Conservation (phyloP, 2,113 vertebrate species). For the Leptobrachium ailaonicum region DNA sequence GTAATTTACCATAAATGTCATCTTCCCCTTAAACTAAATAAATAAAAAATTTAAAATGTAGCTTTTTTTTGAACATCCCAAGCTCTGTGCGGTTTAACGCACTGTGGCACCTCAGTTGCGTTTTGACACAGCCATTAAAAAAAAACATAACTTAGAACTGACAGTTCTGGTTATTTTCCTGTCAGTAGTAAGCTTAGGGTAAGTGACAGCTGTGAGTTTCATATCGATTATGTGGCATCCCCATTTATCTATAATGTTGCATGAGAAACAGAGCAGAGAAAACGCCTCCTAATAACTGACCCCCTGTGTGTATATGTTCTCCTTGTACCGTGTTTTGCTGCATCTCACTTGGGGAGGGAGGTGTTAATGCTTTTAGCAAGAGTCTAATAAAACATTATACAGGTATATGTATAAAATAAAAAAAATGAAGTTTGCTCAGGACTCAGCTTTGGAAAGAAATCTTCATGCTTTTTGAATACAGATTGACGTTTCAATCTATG, state of each 20-base stretch:
- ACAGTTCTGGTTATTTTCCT: conserved; percentile 70
- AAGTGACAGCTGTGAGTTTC: conserved; percentile 81
- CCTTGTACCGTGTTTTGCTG: conserved; percentile 13
- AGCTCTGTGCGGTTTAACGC: conserved; percentile 14
- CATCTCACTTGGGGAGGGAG: conserved; percentile 11
- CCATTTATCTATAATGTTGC: conserved; percentile 71
- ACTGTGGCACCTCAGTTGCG: conserved; percentile 12
- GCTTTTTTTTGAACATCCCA: neutral
- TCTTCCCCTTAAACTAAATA: too few species aligned
- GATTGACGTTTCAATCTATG: too few species aligned
- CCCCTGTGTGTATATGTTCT: conserved; percentile 11
- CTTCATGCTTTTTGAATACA: too few species aligned
- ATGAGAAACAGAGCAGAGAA: conserved; percentile 55
- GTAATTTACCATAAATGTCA: too few species aligned
- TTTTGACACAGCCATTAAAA: conserved; percentile 16
- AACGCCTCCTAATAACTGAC: conserved; percentile 31
- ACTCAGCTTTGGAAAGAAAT: too few species aligned
- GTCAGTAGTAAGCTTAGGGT: conserved; percentile 71
- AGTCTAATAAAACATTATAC: too few species aligned
- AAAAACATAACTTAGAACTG: conserved; percentile 61
- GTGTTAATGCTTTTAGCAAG: neutral
- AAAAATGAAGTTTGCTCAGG: too few species aligned
- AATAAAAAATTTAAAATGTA: too few species aligned
- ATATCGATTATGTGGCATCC: conserved; percentile 87
- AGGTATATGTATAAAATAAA: too few species aligned